These are phyloP conservation scores for Chrosomus eos DNA, from an alignment of 2,797 vertebrate genomes.

Conservation along the genomic window DNA sequence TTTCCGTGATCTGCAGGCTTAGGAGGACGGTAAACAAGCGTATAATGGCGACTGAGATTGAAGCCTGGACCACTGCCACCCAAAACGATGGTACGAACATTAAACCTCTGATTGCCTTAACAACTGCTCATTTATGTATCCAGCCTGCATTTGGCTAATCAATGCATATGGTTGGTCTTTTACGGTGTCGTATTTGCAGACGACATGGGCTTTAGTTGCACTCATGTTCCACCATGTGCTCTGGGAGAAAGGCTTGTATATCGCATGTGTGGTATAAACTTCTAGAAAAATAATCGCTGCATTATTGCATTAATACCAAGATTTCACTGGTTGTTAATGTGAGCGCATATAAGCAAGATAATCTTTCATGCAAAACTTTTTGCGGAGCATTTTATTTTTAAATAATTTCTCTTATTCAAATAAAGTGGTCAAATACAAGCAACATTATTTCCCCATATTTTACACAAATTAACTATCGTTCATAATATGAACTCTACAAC, in stretches of 20 bases:
- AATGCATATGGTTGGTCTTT: background rate
- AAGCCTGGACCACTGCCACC: constrained; percentile 71
- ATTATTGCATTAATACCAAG: background rate
- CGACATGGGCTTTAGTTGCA: constrained; percentile 70
- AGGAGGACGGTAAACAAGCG: constrained; percentile 51
- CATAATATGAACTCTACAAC: background rate
- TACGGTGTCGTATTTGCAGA: constrained; percentile 67
- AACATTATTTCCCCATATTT: background rate
- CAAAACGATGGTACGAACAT: constrained; percentile 75
- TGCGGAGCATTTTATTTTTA: background rate
- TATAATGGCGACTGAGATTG: constrained; percentile 81
- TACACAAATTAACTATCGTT: background rate
- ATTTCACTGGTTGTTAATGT: background rate
- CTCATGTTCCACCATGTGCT: constrained; percentile 77
- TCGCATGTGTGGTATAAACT: constrained; percentile 36
- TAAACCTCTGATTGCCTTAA: background rate
- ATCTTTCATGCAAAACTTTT: background rate
- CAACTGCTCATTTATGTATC: background rate
- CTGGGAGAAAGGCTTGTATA: constrained; percentile 18
- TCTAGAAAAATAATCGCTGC: background rate
- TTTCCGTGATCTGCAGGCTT: constrained; percentile 51
- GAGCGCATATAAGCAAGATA: background rate
- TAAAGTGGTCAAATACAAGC: background rate
- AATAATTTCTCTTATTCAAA: background rate
- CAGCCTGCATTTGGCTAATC: background rate